Evolutionary conservation across 2,113 vertebrate genomes (phyloP).

Genomic region (Calonectris borealis): DNA sequence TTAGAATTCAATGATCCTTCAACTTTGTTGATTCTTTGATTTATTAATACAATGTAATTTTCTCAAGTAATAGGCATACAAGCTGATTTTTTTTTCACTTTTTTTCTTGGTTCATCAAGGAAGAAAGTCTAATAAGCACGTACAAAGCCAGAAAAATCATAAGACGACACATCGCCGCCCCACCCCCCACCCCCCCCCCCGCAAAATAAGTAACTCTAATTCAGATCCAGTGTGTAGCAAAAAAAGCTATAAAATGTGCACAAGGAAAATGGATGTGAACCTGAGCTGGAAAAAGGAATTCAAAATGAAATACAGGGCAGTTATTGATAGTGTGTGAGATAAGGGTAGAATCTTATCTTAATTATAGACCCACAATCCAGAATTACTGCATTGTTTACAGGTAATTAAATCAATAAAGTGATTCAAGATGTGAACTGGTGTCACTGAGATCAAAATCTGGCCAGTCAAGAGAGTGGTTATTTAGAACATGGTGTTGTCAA

Average conservation of each 20-base stretch:
- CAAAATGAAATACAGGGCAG: background rate
- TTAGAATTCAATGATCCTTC: background rate
- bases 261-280: background rate
- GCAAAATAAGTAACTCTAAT: background rate
- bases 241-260: background rate
- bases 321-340: background rate
- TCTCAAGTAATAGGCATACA: background rate
- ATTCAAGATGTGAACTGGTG: constrained; percentile 26
- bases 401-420: constrained; percentile 52
- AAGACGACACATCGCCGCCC: no score
- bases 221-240: background rate
- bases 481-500: background rate
- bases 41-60: background rate
- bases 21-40: background rate
- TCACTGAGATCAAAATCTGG: constrained; percentile 17
- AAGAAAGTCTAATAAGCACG: background rate
- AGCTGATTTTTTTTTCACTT: background rate
- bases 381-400: constrained; percentile 38
- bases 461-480: background rate
- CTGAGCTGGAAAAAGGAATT: background rate
- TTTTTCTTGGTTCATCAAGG: background rate
- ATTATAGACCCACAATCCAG: constrained; percentile 40
- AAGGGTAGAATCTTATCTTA: constrained; percentile 46
- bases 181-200: no score
- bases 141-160: background rate